Conservation (phyloP, 1,140 invertebrate genomes). For the Limonius californicus region DNA sequence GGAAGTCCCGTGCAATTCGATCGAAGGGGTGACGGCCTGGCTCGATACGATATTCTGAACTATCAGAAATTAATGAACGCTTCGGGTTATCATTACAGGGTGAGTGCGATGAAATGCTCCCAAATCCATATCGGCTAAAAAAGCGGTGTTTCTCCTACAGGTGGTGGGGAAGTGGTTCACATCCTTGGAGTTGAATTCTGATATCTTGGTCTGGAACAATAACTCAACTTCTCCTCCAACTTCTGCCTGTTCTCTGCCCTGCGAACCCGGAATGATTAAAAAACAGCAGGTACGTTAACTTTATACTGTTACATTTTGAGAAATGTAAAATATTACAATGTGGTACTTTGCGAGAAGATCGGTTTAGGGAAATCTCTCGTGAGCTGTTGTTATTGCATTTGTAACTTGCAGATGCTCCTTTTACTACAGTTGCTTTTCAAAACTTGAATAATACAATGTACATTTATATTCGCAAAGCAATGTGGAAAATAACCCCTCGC, state of each 20-base stretch:
- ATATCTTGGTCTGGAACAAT: conserved; percentile 56
- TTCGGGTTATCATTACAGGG: conserved; percentile 60
- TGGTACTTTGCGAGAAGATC: too few species aligned
- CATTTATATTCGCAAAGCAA: too few species aligned
- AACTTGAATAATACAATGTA: too few species aligned
- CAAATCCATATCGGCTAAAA: neutral
- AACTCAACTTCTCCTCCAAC: conserved; percentile 53
- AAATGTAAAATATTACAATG: too few species aligned
- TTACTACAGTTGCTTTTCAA: too few species aligned
- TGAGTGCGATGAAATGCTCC: conserved; percentile 42
- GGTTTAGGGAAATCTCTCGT: too few species aligned
- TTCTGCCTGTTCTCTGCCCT: conserved; percentile 65
- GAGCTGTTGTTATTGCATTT: too few species aligned
- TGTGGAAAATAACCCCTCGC: too few species aligned
- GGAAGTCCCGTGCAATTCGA: conserved; percentile 65
- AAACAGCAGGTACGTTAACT: conserved; percentile 58
- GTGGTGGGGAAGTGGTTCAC: conserved; percentile 64
- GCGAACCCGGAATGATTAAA: conserved; percentile 66
- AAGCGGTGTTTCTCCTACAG: conserved; percentile 44
- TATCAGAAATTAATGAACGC: conserved; percentile 53
- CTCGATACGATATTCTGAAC: conserved; percentile 61
- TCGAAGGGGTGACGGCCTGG: conserved; percentile 63
- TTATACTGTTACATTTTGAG: too few species aligned
- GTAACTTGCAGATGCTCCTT: too few species aligned
- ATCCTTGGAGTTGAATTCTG: conserved; percentile 54